Evolutionary conservation across 2,888 invertebrate species (phyloP), one percentile per base, ranked within the genome.

Genomic region (Mimachlamys varia): DNA sequence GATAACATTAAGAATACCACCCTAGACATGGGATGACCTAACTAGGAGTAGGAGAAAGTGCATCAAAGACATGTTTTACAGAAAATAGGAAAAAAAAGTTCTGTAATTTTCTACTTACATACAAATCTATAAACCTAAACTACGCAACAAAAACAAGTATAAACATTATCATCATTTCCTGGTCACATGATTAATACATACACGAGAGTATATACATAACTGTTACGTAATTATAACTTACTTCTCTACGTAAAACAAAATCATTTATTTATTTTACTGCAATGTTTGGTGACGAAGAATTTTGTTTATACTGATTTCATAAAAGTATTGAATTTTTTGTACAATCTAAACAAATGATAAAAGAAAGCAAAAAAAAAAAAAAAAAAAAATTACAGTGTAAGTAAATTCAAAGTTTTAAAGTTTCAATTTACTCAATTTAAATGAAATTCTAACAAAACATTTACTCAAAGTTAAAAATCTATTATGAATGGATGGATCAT

Each of bases 41-140:
- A 33, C 76, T 76, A 27, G 12, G 27, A 76, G 27, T 76, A 27
- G 12, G 27, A 76, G 27, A 33, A 58, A 19, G 58, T 76, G 27
- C 76, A 76, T 13, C 33, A 76, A 33, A 76, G 17, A 33, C 76
- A 76, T 27, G 2, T 27, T 44, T 44, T 44, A 44, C 7, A 7
- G 44, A 3, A 44, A 44, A 44, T 44, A 5, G 4, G 7, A 44
- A 44, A 44, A 15, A 33, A 33, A 15, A 33, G 22, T 22, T n/a
- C 62, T 5, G 22, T n/a, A 62, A n/a, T 62, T 44, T 44, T 62
- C 62, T 62, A 62, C 76, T 5, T 5, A 44, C 44, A 12, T 76
- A 58, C 27, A 76, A 76, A 76, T 76, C 76, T 76, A 76, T n/a
- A n/a, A n/a, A 76, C 12, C 17, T 62, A 62, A n/a, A 33, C 76